Evolutionary conservation across 2,113 vertebrate genomes (phyloP), one percentile per base, ranked within the genome.

Genomic region (Octodon degus): DNA sequence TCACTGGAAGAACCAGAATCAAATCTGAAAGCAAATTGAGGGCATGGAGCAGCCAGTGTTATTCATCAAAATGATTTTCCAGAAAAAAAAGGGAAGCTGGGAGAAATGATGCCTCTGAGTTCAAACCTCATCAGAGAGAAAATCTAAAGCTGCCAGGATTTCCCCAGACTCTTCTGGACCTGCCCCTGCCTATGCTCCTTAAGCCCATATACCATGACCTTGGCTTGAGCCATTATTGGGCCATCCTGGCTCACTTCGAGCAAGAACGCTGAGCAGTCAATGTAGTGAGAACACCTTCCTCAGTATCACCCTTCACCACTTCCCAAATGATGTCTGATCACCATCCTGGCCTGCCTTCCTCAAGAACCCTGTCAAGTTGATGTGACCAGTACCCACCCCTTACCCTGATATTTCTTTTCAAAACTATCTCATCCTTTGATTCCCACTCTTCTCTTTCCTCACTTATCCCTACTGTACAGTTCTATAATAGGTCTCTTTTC

Each of bases 41-140:
- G 74, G 20, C 65, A 22, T 67, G 40, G 10, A 80, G 20, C 17
- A 81, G 30, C 13, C 62, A 7, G 0, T 24, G 81, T 80, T 58
- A 95, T 76, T 88, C 65, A 86, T 96, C 91, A 90, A 83, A 95
- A 84, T 74, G 27, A 47, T 55, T 84, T 9, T 32, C 16, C 68
- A 22, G n/a, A 25, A 55, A 25, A 55, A 82, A 74, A 47, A 43
- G 6, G 62, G 32, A 25, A 12, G 2, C 30, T 84, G 20, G 50
- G 32, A 90, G 16, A 95, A 87, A 86, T 32, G 79, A 85, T 82
- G 32, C 13, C 55, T n/a, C 80, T 24, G 1, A 88, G 58, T 85
- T 76, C 16, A 34, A 25, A 53, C 4, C 30, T 58, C 25, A 65
- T 82, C 2, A 30, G 27, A 87, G 4, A 80, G 40, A 80, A 86